Percentiles rank a stretch among this genome's conserved stretches.
Evolutionary conservation across 1,140 invertebrate species (phyloP).

Genomic region (Drosophila bocqueti): DNA sequence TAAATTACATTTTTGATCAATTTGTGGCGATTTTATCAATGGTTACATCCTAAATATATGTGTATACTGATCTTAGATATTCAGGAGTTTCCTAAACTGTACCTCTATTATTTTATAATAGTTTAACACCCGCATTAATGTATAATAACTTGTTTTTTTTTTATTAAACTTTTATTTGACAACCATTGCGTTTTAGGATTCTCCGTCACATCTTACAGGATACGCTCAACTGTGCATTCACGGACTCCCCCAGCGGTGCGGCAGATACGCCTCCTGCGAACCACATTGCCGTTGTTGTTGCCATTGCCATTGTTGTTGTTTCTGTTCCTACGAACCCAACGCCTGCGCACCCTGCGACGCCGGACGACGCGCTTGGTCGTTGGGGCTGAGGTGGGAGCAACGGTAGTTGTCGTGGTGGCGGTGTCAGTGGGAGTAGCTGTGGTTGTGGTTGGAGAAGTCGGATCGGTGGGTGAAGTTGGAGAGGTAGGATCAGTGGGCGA

Average conservation of each 20-base stretch:
- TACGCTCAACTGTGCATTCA: neutral
- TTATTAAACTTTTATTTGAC: neutral
- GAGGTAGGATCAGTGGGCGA: neutral
- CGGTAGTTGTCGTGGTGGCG: neutral
- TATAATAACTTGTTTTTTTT: neutral
- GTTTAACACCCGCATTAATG: neutral
- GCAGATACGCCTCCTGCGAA: neutral
- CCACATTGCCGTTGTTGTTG: neutral
- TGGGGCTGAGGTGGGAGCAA: neutral
- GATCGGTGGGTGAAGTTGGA: neutral
- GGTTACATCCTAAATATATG: too few relatives aligned
- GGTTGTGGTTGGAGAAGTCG: too few relatives aligned
- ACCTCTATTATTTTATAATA: neutral
- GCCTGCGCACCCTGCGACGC: neutral
- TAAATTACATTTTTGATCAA: too few relatives aligned
- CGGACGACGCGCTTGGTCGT: neutral
- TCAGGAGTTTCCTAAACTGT: neutral
- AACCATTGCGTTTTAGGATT: neutral
- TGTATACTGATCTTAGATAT: neutral
- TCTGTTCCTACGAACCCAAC: neutral
- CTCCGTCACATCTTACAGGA: neutral
- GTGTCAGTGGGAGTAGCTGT: neutral
- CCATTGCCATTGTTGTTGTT: neutral
- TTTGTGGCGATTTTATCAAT: too few relatives aligned
- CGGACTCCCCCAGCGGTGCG: neutral